Base-by-base conservation (phyloP, 2,888 invertebrate genomes). In the Lamellibrachia columna region DNA sequence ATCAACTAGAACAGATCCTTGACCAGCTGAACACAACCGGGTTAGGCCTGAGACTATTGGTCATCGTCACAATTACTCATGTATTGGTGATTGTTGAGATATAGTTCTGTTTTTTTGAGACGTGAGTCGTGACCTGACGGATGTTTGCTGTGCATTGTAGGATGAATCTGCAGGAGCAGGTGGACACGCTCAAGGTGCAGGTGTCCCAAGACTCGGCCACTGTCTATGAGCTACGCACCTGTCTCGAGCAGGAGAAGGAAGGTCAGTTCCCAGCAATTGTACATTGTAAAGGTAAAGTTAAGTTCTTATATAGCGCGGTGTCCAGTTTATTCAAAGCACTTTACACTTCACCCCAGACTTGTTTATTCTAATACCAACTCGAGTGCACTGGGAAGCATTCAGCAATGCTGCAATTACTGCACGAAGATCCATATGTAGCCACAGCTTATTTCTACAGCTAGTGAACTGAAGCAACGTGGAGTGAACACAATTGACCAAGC, bases 201-300 rank as follows among this genome's bases (percentile, higher is more conserved):
- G 94, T 95, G 1, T 95, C 95, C 53, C 95, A 96, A 92, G 95
- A 96, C 94, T 95, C 95, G 22, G 96, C 96, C 52, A 95, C 95
- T 6, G 94, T 96, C 53, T 95, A 96, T 94, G 96, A 96, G 93
- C 95, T 96, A 28, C 94, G 94, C 92, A 94, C 95, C n/a, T 94
- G 95, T 90, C 92, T 96, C n/a, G 95, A 96, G 92, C 95, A 95
- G 92, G 95, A 96, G 93, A 94, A 94, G 93, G 96, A 96, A 94
- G 96, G 96, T 96, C 92, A 92, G 94, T 90, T 1, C 60, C 60
- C 1, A 1, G 40, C 40, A 40, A 40, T 40, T 40, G 40, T 40
- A 40, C 40, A 40, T 40, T 40, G 40, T 40, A 40, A 40, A 40
- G 40, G 40, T 40, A 40, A 40, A 40, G 40, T 40, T 40, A 40